Evolutionary conservation across 30 jellyfish, hydroid and myxozoan species (phyloP), one percentile per base, ranked within the genome.

Genomic region (Turritopsis rubra): DNA sequence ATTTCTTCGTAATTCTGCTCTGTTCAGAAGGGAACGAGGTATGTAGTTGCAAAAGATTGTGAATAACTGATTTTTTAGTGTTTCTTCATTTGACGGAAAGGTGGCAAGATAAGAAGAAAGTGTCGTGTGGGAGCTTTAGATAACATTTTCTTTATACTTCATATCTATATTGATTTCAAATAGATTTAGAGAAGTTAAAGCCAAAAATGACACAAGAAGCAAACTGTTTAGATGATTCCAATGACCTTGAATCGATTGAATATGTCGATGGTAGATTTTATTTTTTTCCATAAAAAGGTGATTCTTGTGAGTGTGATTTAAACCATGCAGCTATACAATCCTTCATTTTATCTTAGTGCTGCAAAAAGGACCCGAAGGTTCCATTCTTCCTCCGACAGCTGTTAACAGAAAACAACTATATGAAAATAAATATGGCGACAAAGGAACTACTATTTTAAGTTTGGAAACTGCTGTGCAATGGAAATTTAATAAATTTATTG

Each of bases 401-500:
- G 18, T 21, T 1, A 80, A 80, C 79, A 65, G 87, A 31, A 80
- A 53, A 53, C 53, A 31, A 17, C 52, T 80, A 3, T 80, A 80
- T 27, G 87, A 80, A 53, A 53, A 52, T 41, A 80, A 80, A 21
- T 80, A 80, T 54, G 87, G 87, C 21, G 21, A 54, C 18, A n/a
- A 65, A 7, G 87, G 87, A 18, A 80, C 87, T 18, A 24, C 77
- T 0, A 70, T 80, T 8, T 54, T 80, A 26, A 80, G 87, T 52
- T 65, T 80, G 52, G 87, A 80, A 26, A 80, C 87, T 9, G 87
- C 87, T 53, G n/a, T 80, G 53, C 87, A 80, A 29, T 80, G 87
- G 87, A 80, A 80, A 26, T 80, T 22, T 21, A 80, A 80, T 52
- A 80, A 80, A 53, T 80, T 80, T 29, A 80, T 18, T 29, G 87